These are phyloP conservation scores for Torymus tubicola DNA, from an alignment of 2,888 invertebrate species.

Conservation along the genomic window DNA sequence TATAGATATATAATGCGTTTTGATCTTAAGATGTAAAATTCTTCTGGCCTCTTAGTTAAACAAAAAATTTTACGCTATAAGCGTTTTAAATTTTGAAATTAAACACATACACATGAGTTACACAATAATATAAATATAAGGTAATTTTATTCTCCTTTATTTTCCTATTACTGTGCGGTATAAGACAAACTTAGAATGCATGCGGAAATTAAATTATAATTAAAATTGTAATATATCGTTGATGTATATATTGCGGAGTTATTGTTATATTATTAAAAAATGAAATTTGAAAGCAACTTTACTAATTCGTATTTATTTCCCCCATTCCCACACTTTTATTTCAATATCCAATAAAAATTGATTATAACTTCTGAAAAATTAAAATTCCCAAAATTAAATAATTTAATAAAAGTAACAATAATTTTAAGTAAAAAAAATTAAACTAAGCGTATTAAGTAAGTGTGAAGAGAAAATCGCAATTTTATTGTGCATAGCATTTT, in stretches of 20 bases:
- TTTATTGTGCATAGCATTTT: slow-evolving; percentile 66
- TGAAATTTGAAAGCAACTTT: slow-evolving; percentile 61
- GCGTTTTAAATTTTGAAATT: not conserved
- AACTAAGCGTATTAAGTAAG: too few species aligned
- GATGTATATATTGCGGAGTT: slow-evolving; percentile 74
- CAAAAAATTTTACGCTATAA: slow-evolving; percentile 19
- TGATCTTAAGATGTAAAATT: slow-evolving; percentile 15
- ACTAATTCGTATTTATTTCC: not conserved
- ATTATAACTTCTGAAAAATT: not conserved
- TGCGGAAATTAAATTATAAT: slow-evolving; percentile 44
- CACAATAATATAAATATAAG: slow-evolving; percentile 9
- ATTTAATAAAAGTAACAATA: slow-evolving; percentile 10
- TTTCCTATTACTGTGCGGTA: slow-evolving; percentile 32
- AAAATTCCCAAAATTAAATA: slow-evolving; percentile 5
- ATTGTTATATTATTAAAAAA: slow-evolving; percentile 75
- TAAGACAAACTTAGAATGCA: slow-evolving; percentile 40
- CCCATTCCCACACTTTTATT: too few species aligned
- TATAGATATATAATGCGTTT: slow-evolving; percentile 8
- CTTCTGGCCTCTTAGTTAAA: slow-evolving; percentile 31
- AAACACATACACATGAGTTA: not conserved
- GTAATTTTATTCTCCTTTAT: slow-evolving; percentile 23
- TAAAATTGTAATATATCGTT: slow-evolving; percentile 73
- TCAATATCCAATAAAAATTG: not conserved
- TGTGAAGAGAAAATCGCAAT: not conserved
- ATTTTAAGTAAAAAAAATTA: too few species aligned